Evolutionary conservation across 2,113 vertebrate genomes (phyloP), one percentile per base, ranked within the genome.

Genomic region (Petromus typicus): DNA sequence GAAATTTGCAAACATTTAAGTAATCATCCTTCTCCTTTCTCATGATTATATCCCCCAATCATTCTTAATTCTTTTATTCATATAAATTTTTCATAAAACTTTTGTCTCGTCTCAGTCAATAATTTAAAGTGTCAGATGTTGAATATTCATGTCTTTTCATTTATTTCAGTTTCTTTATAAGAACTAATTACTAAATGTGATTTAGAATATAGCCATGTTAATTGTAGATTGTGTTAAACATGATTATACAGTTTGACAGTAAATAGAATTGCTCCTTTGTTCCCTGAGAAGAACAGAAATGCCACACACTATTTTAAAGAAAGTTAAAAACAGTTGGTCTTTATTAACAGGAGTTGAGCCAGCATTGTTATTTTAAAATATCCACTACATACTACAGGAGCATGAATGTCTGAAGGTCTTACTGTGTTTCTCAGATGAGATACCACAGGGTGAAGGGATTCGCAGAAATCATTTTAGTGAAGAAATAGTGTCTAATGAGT

Each of bases 31-130:
- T 73, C 40, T 59, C 85, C 82, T 32, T n/a, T 63, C 61, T 56
- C 9, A 56, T 86, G 12, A 76, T 76, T 75, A 30, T 80, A 40
- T 81, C 64, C 76, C 16, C 18, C 67, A 90, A 48, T 69, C 5
- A 63, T 30, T 78, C 7, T 84, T 91, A 81, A n/a, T n/a, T 23
- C 61, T 34, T 93, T 64, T 18, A 30, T 48, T 48, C 25, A 45
- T 30, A 48, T 25, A 76, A 48, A 8, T 76, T 30, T 45, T 84
- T 71, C 27, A 64, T 93, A 85, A 16, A 88, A 84, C 6, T 43
- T 91, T 13, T 71, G 5, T 89, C 54, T 96, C 32, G 81, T n/a
- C 25, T 93, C n/a, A 75, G 22, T 71, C 90, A 67, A 76, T 73
- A 88, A 0, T 78, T 94, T 80, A 16, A 59, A 34, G 63, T 90